phyloP scores from a whole-genome alignment of 2,888 invertebrate genomes.

The Drosophila austrosaltans region DNA sequence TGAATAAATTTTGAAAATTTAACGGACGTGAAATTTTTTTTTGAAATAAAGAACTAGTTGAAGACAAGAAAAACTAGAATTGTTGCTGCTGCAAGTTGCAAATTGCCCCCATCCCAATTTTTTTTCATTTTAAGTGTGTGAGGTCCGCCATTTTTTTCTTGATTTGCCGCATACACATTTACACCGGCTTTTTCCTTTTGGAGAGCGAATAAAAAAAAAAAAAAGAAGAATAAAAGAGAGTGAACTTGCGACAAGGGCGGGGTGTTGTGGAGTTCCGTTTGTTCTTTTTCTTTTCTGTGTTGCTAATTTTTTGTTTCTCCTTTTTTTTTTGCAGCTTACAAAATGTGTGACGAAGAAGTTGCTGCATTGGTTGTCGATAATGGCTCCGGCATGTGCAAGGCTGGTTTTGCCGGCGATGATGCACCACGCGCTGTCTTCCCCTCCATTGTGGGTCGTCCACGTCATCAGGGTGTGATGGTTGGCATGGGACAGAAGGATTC shows the following conservation, averaged over 20 bases:
- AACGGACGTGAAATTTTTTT: not conserved
- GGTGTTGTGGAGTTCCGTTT: slow-evolving; percentile 27
- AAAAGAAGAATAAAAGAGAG: not conserved
- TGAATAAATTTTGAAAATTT: slow-evolving; percentile 41
- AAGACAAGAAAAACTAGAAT: not conserved
- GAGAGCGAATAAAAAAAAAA: not conserved
- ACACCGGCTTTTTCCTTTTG: slow-evolving; percentile 53
- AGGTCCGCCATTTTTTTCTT: slow-evolving; percentile 60
- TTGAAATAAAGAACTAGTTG: not conserved
- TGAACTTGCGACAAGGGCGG: not conserved
- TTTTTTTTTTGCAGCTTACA: slow-evolving; percentile 81
- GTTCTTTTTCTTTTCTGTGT: slow-evolving; percentile 27
- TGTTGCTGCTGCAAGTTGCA: slow-evolving; percentile 1
- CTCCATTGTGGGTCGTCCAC: slow-evolving; percentile 94
- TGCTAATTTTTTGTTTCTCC: slow-evolving; percentile 17
- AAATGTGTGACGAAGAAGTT: slow-evolving; percentile 98
- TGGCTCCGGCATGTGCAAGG: slow-evolving; percentile 97
- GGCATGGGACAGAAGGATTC: slow-evolving; percentile 97
- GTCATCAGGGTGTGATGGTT: slow-evolving; percentile 95
- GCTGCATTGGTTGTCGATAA: slow-evolving; percentile 96
- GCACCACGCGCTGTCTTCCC: slow-evolving; percentile 95
- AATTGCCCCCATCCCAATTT: slow-evolving; percentile 18
- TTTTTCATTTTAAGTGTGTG: slow-evolving; percentile 28
- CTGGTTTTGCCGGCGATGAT: slow-evolving; percentile 95
- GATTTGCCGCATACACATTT: slow-evolving; percentile 40